Conservation (phyloP, 2,888 invertebrate genomes). For the Teinopalpus imperialis region DNA sequence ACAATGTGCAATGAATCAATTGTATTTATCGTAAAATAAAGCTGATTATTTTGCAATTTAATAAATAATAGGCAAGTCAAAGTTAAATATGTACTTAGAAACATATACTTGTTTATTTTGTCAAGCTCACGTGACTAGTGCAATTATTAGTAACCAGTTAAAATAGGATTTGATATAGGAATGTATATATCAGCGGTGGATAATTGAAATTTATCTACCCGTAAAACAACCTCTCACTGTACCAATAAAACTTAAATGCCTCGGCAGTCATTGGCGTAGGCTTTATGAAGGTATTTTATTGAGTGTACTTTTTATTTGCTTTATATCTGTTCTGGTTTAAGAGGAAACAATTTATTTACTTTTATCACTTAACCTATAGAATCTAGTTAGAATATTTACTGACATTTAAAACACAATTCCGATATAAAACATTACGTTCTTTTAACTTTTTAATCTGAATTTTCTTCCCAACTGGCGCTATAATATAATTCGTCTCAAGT, state of each 20-base stretch:
- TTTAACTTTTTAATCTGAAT: neutral
- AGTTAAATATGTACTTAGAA: too few species aligned
- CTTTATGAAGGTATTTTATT: conserved; percentile 18
- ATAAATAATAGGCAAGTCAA: too few species aligned
- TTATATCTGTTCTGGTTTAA: conserved; percentile 3
- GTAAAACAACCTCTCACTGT: conserved; percentile 23
- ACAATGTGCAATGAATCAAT: too few species aligned
- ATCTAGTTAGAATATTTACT: too few species aligned
- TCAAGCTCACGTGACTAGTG: neutral
- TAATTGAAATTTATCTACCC: conserved; percentile 24
- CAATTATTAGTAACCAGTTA: conserved; percentile 18
- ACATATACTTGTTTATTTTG: too few species aligned
- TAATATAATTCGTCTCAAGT: too few species aligned
- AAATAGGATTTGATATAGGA: conserved; percentile 30
- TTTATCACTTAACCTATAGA: conserved; percentile 3
- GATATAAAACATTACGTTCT: too few species aligned
- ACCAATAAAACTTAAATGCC: conserved; percentile 26
- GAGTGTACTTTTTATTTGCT: conserved; percentile 1
- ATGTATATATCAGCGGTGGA: conserved; percentile 29
- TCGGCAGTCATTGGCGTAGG: conserved; percentile 19
- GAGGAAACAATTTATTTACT: conserved; percentile 2
- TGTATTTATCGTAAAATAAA: too few species aligned
- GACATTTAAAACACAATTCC: too few species aligned
- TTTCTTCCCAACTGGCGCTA: too few species aligned
- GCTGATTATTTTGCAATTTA: too few species aligned